Evolutionary conservation across 2,888 invertebrate genomes (phyloP), one percentile per base, ranked within the genome.

Genomic region (Heteromyza rotundicornis): DNA sequence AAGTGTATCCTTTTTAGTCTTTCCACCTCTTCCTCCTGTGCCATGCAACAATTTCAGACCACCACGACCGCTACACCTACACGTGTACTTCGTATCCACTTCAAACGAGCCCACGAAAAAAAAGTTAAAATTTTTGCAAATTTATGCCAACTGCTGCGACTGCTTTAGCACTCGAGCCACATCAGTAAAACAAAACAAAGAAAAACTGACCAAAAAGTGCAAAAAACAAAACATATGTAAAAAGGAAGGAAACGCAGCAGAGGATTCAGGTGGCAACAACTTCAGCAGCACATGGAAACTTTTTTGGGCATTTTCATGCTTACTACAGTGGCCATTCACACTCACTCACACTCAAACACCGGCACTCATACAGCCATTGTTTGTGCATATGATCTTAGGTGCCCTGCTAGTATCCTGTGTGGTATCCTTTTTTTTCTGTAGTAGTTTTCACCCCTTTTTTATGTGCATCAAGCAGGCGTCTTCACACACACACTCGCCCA

Each of bases 1-100:
- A 40, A 40, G 40, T 40, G 40, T 40, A 40, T 40, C 40, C 40
- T 40, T 40, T 40, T 40, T n/a, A 40, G n/a, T 40, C 16, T 40
- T 10, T 7, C 16, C 14, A n/a, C n/a, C 40, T 40, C 16, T 3
- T n/a, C 16, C 3, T n/a, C 16, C 3, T 40, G 16, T n/a, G 16
- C 10, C 40, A 40, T n/a, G 10, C 16, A 40, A 40, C 40, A 40
- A 40, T 40, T 40, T 40, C 10, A 40, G 14, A 40, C 40, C 16
- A 7, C 12, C 14, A 3, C 16, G 40, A n/a, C 14, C 40, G 40
- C 40, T n/a, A 40, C 16, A 40, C 40, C 16, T n/a, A 40, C 40
- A 10, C 40, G 3, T n/a, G 3, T n/a, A n/a, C 27, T 40, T n/a
- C 27, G 27, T 10, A 40, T 3, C n/a, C 14, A 40, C 16, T n/a